phyloP scores from a whole-genome alignment of 2,888 invertebrate species.

The Galerucella pusilla region DNA sequence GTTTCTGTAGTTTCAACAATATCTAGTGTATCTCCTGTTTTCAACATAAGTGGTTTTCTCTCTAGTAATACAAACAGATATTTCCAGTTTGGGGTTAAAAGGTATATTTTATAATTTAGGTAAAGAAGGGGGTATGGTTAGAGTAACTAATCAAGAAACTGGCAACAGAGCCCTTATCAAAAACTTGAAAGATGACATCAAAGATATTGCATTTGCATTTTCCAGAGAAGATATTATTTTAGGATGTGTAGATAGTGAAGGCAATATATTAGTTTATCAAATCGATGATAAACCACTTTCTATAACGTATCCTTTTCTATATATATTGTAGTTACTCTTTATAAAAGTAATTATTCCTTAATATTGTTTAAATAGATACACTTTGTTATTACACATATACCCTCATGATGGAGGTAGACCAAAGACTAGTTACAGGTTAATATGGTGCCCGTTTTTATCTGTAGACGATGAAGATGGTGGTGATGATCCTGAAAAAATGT shows the following conservation, averaged over 20 bases:
- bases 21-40: too few species aligned
- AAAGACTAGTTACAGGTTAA: conserved; percentile 68
- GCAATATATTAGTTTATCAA: conserved; percentile 84
- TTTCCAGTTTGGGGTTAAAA: neutral
- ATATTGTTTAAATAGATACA: conserved; percentile 64
- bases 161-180: conserved; percentile 84
- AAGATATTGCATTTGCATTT: conserved; percentile 92
- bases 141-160: conserved; percentile 83
- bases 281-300: conserved; percentile 73
- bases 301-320: conserved; percentile 67
- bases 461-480: conserved; percentile 72
- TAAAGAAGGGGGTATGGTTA: conserved; percentile 77
- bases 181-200: conserved; percentile 88
- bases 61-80: neutral
- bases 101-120: conserved; percentile 47
- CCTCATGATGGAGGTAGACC: conserved; percentile 62
- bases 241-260: conserved; percentile 88
- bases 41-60: too few species aligned
- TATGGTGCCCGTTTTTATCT: conserved; percentile 95
- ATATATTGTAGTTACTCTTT: neutral
- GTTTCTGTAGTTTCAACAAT: too few species aligned
- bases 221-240: conserved; percentile 81
- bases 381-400: conserved; percentile 71
- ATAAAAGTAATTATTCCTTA: conserved; percentile 46
- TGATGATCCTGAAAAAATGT: conserved; percentile 79